Conservation (phyloP, 2,797 vertebrate species). For the Onychomys arenicola region DNA sequence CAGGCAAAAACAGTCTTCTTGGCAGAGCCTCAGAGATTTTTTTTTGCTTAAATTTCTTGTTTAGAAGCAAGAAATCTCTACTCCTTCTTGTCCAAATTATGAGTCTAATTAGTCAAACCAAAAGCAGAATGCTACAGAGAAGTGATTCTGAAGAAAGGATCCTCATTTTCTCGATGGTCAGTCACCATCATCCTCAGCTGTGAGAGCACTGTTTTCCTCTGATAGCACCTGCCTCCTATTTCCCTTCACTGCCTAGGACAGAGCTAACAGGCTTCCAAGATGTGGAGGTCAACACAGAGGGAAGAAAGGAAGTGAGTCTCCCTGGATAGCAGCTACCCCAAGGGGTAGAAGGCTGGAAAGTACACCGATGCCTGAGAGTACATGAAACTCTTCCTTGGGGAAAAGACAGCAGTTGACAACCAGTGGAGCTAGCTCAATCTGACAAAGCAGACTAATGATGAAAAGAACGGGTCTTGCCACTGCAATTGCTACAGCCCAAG, state of each 20-base stretch:
- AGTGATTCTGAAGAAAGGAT: not conserved
- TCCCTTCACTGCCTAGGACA: not conserved
- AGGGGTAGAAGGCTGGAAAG: not conserved
- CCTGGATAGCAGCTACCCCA: not conserved
- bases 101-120: conserved; percentile 31
- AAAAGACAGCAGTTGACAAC: not conserved
- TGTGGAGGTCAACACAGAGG: not conserved
- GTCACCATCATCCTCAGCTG: not conserved
- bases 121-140: not conserved
- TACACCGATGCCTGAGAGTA: not conserved
- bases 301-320: not conserved
- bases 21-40: not conserved
- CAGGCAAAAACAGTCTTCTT: not conserved
- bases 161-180: not conserved
- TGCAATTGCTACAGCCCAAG: not conserved
- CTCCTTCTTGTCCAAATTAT: not conserved
- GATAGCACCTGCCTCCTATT: not conserved
- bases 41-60: conserved; percentile 36
- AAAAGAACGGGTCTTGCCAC: not conserved
- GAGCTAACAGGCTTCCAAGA: not conserved
- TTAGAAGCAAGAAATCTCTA: conserved; percentile 19
- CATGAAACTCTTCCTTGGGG: not conserved
- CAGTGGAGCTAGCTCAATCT: not conserved
- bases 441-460: not conserved
- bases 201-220: not conserved